Conservation (phyloP, 2,888 invertebrate genomes). For the Acanthosepion lycidas region DNA sequence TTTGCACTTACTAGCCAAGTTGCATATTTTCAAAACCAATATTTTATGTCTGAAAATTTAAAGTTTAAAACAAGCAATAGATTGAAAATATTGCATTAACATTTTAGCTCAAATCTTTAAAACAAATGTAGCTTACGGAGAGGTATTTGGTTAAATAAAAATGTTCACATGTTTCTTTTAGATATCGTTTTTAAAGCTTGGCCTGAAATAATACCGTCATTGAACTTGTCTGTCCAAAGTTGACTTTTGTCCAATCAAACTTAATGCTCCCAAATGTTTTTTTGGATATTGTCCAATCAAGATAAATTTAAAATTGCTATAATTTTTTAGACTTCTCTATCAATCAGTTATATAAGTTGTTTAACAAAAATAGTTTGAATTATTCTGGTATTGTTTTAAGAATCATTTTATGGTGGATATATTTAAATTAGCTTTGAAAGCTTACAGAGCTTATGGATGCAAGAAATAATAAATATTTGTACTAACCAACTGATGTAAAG, state of each 20-base stretch:
- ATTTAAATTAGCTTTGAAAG: too few relatives aligned
- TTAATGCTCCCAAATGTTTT: neutral
- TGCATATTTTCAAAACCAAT: too few relatives aligned
- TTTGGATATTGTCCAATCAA: neutral
- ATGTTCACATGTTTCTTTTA: neutral
- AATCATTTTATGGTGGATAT: too few relatives aligned
- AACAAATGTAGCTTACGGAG: neutral
- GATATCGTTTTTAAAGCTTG: neutral
- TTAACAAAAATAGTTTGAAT: neutral
- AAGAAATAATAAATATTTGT: too few relatives aligned
- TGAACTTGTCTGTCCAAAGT: neutral
- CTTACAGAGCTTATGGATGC: too few relatives aligned
- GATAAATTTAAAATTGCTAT: neutral
- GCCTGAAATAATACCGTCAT: neutral
- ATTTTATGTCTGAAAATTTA: too few relatives aligned
- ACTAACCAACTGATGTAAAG: too few relatives aligned
- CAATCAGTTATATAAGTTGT: neutral
- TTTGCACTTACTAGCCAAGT: too few relatives aligned
- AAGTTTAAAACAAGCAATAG: too few relatives aligned
- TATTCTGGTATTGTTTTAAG: neutral
- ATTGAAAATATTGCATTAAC: too few relatives aligned
- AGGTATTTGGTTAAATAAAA: too few relatives aligned
- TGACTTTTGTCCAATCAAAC: neutral
- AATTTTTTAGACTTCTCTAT: neutral
- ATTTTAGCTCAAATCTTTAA: too few relatives aligned